Percentiles rank a stretch among this genome's conserved stretches.
Conservation (phyloP, 2,797 vertebrate species). For the Hoplostethus mediterraneus region DNA sequence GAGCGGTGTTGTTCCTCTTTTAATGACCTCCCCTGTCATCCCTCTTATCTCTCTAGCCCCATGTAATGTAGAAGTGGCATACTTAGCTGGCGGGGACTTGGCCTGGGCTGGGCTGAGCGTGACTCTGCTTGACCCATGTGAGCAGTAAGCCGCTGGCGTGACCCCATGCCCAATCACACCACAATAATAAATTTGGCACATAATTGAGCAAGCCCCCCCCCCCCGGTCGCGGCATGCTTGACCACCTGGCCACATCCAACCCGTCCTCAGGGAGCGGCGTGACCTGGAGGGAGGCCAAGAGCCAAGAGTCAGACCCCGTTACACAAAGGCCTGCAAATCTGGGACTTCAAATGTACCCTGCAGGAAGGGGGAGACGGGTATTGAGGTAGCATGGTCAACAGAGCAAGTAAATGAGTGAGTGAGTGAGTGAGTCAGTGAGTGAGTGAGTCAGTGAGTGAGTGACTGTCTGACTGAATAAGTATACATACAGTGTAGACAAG, state of each 20-base stretch:
- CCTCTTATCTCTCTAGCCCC: conserved; percentile 55
- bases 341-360: not conserved
- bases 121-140: conserved; percentile 38
- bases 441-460: no score
- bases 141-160: conserved; percentile 40
- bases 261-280: conserved; percentile 43
- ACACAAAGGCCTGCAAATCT: not conserved
- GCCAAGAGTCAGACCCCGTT: not conserved
- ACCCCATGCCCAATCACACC: conserved; percentile 22
- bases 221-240: conserved; percentile 26
- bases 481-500: no score
- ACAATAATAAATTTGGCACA: conserved; percentile 31
- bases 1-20: conserved; percentile 58
- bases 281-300: conserved; percentile 23
- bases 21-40: conserved; percentile 74
- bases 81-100: conserved; percentile 31
- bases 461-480: no score
- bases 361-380: no score
- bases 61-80: conserved; percentile 56
- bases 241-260: conserved; percentile 37
- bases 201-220: conserved; percentile 23
- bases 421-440: no score
- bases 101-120: conserved; percentile 11
- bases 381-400: not conserved
- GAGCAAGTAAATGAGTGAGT: not conserved